Evolutionary conservation across 2,888 invertebrate species (phyloP).

Genomic region (Pinctada fucata): DNA sequence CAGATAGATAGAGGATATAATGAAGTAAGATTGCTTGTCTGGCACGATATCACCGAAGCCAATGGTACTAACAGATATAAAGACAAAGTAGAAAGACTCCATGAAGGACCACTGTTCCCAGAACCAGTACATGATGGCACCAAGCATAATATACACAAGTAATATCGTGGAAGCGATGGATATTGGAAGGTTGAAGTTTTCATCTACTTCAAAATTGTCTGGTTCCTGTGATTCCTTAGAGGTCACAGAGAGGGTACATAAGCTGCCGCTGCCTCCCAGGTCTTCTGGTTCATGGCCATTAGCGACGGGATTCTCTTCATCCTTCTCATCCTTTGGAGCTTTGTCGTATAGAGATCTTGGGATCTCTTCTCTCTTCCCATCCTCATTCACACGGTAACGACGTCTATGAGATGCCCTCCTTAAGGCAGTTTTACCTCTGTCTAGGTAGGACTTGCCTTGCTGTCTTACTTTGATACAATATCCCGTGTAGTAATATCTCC

Average conservation of each 20-base stretch:
- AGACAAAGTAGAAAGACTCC: slow-evolving; percentile 96
- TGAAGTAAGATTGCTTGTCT: slow-evolving; percentile 90
- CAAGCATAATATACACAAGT: slow-evolving; percentile 90
- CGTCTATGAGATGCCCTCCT: slow-evolving; percentile 11
- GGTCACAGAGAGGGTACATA: slow-evolving; percentile 22
- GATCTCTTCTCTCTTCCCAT: neutral
- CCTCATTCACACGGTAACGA: neutral
- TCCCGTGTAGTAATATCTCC: slow-evolving; percentile 83
- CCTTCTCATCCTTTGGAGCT: neutral
- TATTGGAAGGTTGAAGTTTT: slow-evolving; percentile 96
- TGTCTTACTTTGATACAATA: slow-evolving; percentile 82
- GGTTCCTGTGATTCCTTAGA: slow-evolving; percentile 25
- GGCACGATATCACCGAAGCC: slow-evolving; percentile 97
- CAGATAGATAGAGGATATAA: slow-evolving; percentile 93
- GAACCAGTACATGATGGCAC: slow-evolving; percentile 84
- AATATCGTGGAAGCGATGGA: slow-evolving; percentile 90
- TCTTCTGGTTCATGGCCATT: slow-evolving; percentile 7
- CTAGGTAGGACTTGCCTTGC: slow-evolving; percentile 3
- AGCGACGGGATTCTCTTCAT: neutral
- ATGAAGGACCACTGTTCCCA: slow-evolving; percentile 90
- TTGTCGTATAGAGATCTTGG: neutral
- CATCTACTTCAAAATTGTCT: slow-evolving; percentile 61
- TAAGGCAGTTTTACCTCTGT: slow-evolving; percentile 16
- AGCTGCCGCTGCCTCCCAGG: slow-evolving; percentile 32
- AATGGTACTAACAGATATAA: slow-evolving; percentile 84